Percentiles rank a stretch among this genome's conserved stretches.
Conservation (phyloP, 2,113 vertebrate species). For the Macheiramphus alcinus region DNA sequence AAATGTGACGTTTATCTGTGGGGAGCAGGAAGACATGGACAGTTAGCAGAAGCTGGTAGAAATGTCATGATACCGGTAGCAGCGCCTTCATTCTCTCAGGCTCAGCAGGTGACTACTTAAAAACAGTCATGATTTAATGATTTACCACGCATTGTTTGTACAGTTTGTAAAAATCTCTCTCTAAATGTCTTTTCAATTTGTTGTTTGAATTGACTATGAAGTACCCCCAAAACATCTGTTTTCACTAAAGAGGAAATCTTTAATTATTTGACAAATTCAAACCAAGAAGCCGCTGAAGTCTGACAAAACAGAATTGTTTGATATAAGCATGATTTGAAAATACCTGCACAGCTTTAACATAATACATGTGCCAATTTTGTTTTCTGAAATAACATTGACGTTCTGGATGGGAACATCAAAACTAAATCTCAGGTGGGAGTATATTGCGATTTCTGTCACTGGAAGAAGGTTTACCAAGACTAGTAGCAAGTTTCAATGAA, state of each 20-base stretch:
- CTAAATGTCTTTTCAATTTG: neutral
- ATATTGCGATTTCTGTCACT: neutral
- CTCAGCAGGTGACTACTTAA: constrained; percentile 84
- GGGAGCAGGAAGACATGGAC: constrained; percentile 94
- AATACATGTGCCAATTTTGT: neutral
- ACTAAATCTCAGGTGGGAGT: neutral
- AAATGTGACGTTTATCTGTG: constrained; percentile 94
- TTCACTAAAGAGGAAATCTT: neutral
- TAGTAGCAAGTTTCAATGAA: neutral
- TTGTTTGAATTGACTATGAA: neutral
- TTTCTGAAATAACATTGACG: neutral
- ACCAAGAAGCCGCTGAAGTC: neutral
- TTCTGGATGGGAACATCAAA: neutral
- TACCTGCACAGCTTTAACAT: neutral
- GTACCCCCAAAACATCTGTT: neutral
- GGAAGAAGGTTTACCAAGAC: neutral
- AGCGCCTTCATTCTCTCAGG: constrained; percentile 92
- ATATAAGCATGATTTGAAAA: neutral
- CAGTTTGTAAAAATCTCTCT: neutral
- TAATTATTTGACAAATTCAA: neutral
- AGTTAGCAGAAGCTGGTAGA: constrained; percentile 93
- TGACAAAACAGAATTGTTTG: neutral
- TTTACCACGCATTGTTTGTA: neutral
- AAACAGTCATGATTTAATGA: neutral
- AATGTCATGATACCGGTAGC: constrained; percentile 90